These are phyloP conservation scores for Ceyx cyanopectus DNA, from an alignment of 2,113 vertebrate genomes.

Conservation along the genomic window DNA sequence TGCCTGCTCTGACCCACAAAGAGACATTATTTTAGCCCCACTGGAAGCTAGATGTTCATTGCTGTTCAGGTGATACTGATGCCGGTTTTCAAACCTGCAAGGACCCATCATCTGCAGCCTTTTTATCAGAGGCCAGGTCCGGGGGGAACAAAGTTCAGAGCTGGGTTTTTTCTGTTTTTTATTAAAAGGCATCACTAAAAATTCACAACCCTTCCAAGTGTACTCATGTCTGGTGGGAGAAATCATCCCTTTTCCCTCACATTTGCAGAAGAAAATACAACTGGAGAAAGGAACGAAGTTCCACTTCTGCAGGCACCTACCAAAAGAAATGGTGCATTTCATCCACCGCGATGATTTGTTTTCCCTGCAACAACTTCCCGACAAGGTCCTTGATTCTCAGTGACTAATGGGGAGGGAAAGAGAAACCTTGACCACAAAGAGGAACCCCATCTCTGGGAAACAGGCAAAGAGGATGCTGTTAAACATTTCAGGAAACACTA, in stretches of 20 bases:
- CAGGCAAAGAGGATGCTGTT: not conserved
- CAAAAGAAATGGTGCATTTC: not conserved
- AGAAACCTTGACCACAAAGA: not conserved
- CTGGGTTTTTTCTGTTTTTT: not conserved
- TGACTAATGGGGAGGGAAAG: not conserved
- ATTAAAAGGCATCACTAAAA: not conserved
- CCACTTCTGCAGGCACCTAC: not conserved
- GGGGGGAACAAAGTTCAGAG: not conserved
- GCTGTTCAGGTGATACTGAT: not conserved
- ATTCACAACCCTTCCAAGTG: not conserved
- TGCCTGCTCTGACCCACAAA: not conserved
- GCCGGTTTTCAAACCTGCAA: not conserved
- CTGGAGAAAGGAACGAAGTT: not conserved
- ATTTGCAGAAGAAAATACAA: not conserved
- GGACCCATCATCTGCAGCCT: not conserved
- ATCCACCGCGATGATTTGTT: not conserved
- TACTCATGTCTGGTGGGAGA: not conserved
- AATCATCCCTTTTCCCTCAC: not conserved
- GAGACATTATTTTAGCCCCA: not conserved
- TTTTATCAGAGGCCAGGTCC: not conserved
- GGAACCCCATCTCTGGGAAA: not conserved
- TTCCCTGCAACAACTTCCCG: not conserved
- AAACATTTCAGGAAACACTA: conserved; percentile 44
- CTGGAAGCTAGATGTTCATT: not conserved
- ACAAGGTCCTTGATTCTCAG: not conserved